These are phyloP conservation scores for Pammene aurita DNA, from an alignment of 2,888 invertebrate genomes.

Conservation along the genomic window DNA sequence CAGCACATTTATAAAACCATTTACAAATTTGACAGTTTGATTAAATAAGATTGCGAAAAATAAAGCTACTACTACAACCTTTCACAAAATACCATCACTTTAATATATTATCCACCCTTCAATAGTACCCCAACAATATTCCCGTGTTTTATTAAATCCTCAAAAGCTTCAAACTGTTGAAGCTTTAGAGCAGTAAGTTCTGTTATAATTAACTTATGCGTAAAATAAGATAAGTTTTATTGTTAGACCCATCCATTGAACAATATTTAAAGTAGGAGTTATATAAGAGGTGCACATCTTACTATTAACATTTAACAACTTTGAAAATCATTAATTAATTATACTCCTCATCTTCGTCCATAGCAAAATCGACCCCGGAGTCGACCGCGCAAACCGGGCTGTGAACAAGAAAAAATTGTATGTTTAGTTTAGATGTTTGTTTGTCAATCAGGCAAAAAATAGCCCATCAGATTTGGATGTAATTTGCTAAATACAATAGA, in stretches of 20 bases:
- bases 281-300: constrained; percentile 26
- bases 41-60: background rate
- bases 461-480: too few relatives aligned
- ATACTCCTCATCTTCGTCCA: constrained; percentile 92
- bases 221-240: background rate
- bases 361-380: constrained; percentile 91
- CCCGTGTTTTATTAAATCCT: background rate
- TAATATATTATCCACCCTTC: background rate
- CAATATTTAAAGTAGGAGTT: constrained; percentile 15
- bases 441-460: too few relatives aligned
- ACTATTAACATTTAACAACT: constrained; percentile 27
- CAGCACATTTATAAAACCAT: constrained; percentile 9
- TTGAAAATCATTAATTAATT: constrained; percentile 55
- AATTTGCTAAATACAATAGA: too few relatives aligned
- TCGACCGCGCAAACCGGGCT: constrained; percentile 92
- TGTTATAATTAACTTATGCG: constrained; percentile 14
- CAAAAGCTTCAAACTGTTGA: background rate
- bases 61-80: constrained; percentile 20
- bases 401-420: constrained; percentile 55
- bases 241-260: constrained; percentile 2
- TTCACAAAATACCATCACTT: constrained; percentile 5
- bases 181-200: background rate
- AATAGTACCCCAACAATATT: background rate
- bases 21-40: constrained; percentile 1
- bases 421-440: too few relatives aligned